A percentile compares a stretch with the other conserved stretches of the same genome.
Evolutionary conservation across 2,888 invertebrate species (phyloP).

Genomic region (Andrena flavipes): DNA sequence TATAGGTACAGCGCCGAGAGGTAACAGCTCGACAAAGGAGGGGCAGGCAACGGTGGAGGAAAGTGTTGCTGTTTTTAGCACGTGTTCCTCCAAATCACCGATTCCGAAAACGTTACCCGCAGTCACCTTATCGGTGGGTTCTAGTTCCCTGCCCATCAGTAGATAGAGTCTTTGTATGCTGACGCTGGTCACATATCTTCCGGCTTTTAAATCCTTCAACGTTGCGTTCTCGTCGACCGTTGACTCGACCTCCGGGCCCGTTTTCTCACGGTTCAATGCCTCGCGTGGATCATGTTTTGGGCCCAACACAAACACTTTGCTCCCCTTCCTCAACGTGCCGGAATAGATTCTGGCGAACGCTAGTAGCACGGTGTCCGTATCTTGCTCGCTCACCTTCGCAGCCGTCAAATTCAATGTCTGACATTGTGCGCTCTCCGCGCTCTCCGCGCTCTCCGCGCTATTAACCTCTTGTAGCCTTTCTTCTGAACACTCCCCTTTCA

Average conservation of each 20-base stretch:
- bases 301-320: slow-evolving; percentile 92
- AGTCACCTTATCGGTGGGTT: slow-evolving; percentile 91
- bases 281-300: slow-evolving; percentile 94
- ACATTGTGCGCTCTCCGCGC: background rate
- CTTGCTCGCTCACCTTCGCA: background rate
- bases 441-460: background rate
- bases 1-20: slow-evolving; percentile 92
- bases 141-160: slow-evolving; percentile 96
- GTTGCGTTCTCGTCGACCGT: slow-evolving; percentile 85
- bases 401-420: no score
- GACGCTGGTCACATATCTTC: slow-evolving; percentile 89
- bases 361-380: slow-evolving; percentile 88
- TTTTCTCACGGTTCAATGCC: slow-evolving; percentile 84
- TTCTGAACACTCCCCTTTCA: slow-evolving; percentile 79
- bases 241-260: slow-evolving; percentile 78
- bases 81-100: slow-evolving; percentile 93
- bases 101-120: slow-evolving; percentile 97
- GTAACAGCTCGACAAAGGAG: slow-evolving; percentile 93
- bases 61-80: slow-evolving; percentile 96
- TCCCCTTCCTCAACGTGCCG: slow-evolving; percentile 92
- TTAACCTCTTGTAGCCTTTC: background rate
- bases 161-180: slow-evolving; percentile 92
- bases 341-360: slow-evolving; percentile 98
- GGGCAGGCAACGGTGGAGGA: slow-evolving; percentile 93
- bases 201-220: slow-evolving; percentile 87